Conservation (phyloP, 2,888 invertebrate genomes). For the Pristionchus maxplancki region DNA sequence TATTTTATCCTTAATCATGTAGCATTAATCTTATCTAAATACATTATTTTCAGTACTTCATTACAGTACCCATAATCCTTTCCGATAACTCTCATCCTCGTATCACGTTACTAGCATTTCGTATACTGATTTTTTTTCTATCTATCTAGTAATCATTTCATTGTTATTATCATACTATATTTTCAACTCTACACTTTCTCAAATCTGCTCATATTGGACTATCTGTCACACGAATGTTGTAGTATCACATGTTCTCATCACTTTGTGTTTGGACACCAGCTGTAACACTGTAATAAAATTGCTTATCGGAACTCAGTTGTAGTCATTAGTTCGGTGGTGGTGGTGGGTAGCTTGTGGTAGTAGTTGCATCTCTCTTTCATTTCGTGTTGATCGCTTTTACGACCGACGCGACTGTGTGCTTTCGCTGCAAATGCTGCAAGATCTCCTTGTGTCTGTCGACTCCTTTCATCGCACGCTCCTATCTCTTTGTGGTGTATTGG, state of each 20-base stretch:
- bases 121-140: background rate
- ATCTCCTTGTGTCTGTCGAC: constrained; percentile 39
- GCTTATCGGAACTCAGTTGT: background rate
- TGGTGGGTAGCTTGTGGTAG: constrained; percentile 7
- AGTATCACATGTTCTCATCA: background rate
- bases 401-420: background rate
- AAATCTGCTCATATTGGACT: background rate
- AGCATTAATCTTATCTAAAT: background rate
- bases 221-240: background rate
- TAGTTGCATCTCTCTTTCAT: background rate
- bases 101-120: background rate
- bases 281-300: constrained; percentile 6
- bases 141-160: background rate
- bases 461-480: background rate
- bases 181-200: background rate
- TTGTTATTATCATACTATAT: background rate
- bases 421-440: background rate
- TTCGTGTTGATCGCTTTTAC: background rate
- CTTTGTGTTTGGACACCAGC: background rate
- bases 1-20: background rate
- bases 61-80: background rate
- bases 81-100: background rate
- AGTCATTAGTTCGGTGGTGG: background rate
- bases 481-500: background rate
- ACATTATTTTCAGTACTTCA: background rate